Percentiles rank a stretch among this genome's conserved stretches.
These are phyloP conservation scores for Todus mexicanus DNA, from an alignment of 2,797 vertebrate genomes.

Conservation along the genomic window DNA sequence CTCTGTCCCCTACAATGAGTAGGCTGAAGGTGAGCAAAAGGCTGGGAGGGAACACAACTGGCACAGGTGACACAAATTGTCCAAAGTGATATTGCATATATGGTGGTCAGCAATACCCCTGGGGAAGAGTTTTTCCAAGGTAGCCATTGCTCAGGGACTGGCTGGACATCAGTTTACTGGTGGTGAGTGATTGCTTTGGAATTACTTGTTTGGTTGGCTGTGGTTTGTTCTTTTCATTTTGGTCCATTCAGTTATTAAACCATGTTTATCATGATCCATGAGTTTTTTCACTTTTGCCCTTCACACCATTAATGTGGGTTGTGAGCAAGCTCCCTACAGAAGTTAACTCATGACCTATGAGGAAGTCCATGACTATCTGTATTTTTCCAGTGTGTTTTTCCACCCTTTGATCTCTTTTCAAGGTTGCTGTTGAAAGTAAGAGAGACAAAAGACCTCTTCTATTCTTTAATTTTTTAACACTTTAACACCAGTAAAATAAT, in stretches of 20 bases:
- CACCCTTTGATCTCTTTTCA: neutral
- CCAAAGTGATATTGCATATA: neutral
- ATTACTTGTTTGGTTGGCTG: neutral
- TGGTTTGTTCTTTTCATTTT: too few species aligned
- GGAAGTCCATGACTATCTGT: neutral
- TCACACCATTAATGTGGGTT: rapidly evolving
- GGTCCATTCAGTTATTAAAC: neutral
- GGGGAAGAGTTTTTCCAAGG: neutral
- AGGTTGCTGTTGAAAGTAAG: neutral
- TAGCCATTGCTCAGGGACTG: neutral
- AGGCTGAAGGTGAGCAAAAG: neutral
- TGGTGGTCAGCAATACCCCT: neutral
- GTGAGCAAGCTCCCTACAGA: neutral
- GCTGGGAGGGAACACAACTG: neutral
- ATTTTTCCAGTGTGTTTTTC: neutral
- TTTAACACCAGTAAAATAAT: neutral
- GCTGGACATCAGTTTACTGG: neutral
- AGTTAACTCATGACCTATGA: neutral
- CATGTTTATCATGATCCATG: neutral
- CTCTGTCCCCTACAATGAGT: neutral
- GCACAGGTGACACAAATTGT: neutral
- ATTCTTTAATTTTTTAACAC: neutral
- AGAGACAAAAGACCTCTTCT: neutral
- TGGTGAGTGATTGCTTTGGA: neutral
- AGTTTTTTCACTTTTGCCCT: neutral